These are phyloP conservation scores for Illadopsis cleaveri DNA, from an alignment of 2,113 vertebrate genomes.

Conservation along the genomic window DNA sequence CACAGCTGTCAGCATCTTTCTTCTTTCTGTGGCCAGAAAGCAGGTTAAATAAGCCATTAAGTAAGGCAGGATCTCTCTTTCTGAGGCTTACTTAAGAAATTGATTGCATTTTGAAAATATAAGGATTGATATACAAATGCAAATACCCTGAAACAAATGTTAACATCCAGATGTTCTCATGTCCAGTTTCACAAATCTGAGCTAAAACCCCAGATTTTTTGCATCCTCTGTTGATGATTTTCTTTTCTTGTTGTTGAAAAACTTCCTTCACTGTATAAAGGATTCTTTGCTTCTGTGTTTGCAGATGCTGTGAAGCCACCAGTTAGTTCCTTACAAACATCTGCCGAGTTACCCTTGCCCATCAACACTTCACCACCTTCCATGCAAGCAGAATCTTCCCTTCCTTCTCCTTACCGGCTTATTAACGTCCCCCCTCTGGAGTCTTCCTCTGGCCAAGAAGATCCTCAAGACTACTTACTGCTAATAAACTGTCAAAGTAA, in stretches of 20 bases:
- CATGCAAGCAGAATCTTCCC: constrained; percentile 72
- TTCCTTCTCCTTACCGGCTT: constrained; percentile 92
- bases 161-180: background rate
- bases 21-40: background rate
- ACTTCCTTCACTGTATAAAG: background rate
- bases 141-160: background rate
- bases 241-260: background rate
- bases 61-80: background rate
- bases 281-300: background rate
- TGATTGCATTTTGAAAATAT: background rate
- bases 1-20: background rate
- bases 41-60: background rate
- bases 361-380: constrained; percentile 69
- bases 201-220: background rate
- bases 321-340: constrained; percentile 76
- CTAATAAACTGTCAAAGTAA: constrained; percentile 98
- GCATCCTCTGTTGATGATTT: background rate
- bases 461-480: constrained; percentile 96
- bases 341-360: constrained; percentile 82
- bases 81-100: background rate
- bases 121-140: background rate
- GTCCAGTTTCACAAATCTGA: background rate
- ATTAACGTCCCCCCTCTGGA: constrained; percentile 88
- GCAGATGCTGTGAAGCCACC: constrained; percentile 85
- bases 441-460: constrained; percentile 88